phyloP scores from a whole-genome alignment of 2,113 vertebrate species.

The Pteruthius melanotis region DNA sequence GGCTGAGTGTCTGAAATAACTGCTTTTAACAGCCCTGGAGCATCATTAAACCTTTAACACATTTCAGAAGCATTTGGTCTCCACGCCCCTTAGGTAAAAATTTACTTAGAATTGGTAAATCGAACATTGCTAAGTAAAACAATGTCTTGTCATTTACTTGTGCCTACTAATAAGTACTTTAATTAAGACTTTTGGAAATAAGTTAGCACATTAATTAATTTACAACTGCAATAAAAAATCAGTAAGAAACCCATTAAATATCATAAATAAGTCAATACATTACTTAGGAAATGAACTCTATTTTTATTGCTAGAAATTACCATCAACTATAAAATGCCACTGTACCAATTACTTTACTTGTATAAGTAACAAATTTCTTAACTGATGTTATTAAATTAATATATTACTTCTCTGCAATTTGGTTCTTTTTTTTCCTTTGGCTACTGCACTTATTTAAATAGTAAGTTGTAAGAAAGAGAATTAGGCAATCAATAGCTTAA shows the following conservation, averaged over 20 bases:
- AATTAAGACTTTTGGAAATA: constrained; percentile 72
- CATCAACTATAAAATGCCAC: constrained; percentile 69
- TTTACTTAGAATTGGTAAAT: constrained; percentile 18
- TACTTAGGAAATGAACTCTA: constrained; percentile 71
- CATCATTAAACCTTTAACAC: constrained; percentile 29
- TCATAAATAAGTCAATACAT: constrained; percentile 79
- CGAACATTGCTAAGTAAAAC: constrained; percentile 21
- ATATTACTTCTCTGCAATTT: constrained; percentile 61
- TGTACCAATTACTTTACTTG: constrained; percentile 66
- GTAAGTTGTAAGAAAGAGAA: constrained; percentile 15
- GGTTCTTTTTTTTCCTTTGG: not conserved
- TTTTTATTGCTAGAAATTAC: constrained; percentile 76
- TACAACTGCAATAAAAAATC: constrained; percentile 70
- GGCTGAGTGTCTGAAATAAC: constrained; percentile 18
- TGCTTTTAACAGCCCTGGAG: not conserved
- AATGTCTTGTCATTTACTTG: constrained; percentile 21
- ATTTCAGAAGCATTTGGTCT: constrained; percentile 8
- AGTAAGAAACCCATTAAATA: constrained; percentile 69
- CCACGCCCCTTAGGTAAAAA: not conserved
- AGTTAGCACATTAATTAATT: constrained; percentile 72
- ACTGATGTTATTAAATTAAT: constrained; percentile 69
- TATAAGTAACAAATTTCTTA: constrained; percentile 70
- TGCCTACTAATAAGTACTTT: constrained; percentile 40
- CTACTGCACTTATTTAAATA: constrained; percentile 9
- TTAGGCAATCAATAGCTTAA: not conserved